Evolutionary conservation across 2,888 invertebrate species (phyloP).

Genomic region (Eumerus sabulonum): DNA sequence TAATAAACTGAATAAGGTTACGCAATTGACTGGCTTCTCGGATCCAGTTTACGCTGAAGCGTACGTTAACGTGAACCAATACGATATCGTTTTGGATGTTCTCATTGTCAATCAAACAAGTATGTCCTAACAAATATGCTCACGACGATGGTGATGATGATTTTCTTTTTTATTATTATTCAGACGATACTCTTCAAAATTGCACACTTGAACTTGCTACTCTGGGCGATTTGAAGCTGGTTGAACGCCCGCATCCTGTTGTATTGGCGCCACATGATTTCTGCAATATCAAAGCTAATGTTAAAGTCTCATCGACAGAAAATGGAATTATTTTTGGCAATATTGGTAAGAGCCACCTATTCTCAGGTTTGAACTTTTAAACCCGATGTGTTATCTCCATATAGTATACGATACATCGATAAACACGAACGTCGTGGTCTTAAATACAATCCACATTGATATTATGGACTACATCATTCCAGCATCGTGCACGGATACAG

Average conservation of each 20-base stretch:
- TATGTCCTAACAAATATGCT: too few species aligned
- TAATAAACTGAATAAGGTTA: conserved; percentile 87
- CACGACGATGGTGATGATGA: too few species aligned
- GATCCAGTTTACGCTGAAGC: conserved; percentile 99
- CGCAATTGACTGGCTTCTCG: conserved; percentile 98
- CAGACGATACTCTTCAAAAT: conserved; percentile 96
- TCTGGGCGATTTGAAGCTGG: conserved; percentile 97
- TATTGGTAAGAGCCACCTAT: conserved; percentile 84
- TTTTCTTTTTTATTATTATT: too few species aligned
- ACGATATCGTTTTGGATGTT: conserved; percentile 98
- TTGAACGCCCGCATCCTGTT: conserved; percentile 97
- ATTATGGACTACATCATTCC: conserved; percentile 99
- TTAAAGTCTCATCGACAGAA: conserved; percentile 99
- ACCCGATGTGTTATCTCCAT: too few species aligned
- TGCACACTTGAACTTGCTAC: conserved; percentile 98
- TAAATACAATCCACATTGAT: conserved; percentile 99
- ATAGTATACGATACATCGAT: conserved; percentile 94
- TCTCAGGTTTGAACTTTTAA: background rate
- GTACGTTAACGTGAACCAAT: conserved; percentile 99
- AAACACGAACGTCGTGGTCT: conserved; percentile 92
- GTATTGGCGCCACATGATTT: conserved; percentile 98
- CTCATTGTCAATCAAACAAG: conserved; percentile 98
- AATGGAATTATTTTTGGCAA: conserved; percentile 99
- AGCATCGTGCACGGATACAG: conserved; percentile 94
- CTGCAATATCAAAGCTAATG: conserved; percentile 98